Evolutionary conservation across 2,113 vertebrate genomes (phyloP), one percentile per base, ranked within the genome.

Genomic region (Leptobrachium leishanense): DNA sequence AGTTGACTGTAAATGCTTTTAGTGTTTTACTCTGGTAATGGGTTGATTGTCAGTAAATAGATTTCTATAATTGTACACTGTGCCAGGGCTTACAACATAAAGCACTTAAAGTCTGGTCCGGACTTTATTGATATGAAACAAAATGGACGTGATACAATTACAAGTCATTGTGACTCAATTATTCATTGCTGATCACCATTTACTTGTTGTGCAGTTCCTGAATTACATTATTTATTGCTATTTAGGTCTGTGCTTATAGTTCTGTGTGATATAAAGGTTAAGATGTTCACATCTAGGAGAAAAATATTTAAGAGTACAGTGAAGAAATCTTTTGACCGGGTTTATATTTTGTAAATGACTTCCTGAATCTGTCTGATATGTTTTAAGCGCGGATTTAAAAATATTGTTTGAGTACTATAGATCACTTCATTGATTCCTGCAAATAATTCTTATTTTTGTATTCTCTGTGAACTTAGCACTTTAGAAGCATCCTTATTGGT

Each of bases 1-100:
- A 59, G 71, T 64, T 80, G 77, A 80, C 78, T 80, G 70, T 80
- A 80, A 74, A 80, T 80, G 78, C 78, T 80, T 80, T 80, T 80
- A 80, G 78, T 80, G 78, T 68, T 80, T 43, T 41, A 74, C 46
- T 43, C 71, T 74, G 78, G 69, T 80, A 80, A 80, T 80, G 78
- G 78, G 72, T 71, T 80, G 78, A 74, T 80, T 74, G 64, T 74
- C 78, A 80, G 78, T 80, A 80, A 80, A 80, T 80, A 80, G 78
- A 80, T 80, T 80, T 80, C 78, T 68, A 68, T 68, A 80, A 80
- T 74, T 74, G 78, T 74, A 68, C 71, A 46, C 50, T 80, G 44
- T 65, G 78, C 50, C 53, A 68, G 64, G 66, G 63, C 63, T 80
- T 80, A 80, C 78, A 80, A 80, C 78, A 80, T 74, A 74, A 80